Percentiles rank a stretch among this genome's conserved stretches.
phyloP scores from a whole-genome alignment of 2,113 vertebrate species.

The Pandion haliaetus region DNA sequence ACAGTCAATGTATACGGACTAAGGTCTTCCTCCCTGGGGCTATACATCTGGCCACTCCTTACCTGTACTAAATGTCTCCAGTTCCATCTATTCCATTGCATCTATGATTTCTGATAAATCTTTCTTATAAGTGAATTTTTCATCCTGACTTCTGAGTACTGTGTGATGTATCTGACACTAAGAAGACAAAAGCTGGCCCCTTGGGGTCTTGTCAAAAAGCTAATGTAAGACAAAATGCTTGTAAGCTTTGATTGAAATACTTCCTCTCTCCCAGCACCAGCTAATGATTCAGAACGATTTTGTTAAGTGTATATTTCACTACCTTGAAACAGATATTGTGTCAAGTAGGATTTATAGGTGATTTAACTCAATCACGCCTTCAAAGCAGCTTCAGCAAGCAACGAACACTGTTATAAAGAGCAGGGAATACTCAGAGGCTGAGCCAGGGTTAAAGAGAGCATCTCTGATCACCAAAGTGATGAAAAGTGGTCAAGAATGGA shows the following conservation, averaged over 20 bases:
- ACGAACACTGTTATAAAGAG: background rate
- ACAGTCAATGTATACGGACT: fast-evolving
- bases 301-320: conserved; percentile 68
- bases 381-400: conserved; percentile 44
- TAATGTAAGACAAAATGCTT: conserved; percentile 57
- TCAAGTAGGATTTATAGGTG: conserved; percentile 70
- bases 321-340: conserved; percentile 80
- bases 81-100: background rate
- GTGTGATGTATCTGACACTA: conserved; percentile 39
- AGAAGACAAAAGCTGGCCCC: conserved; percentile 60
- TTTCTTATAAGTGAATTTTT: background rate
- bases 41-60: background rate
- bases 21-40: background rate
- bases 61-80: background rate
- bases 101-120: background rate
- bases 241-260: conserved; percentile 57
- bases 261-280: conserved; percentile 61
- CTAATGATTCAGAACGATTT: conserved; percentile 66
- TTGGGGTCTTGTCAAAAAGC: conserved; percentile 64
- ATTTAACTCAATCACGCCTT: conserved; percentile 72
- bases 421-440: background rate
- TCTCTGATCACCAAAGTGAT: background rate
- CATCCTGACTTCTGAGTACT: conserved; percentile 39
- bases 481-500: conserved; percentile 20
- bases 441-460: background rate